Evolutionary conservation across 1,140 invertebrate genomes (phyloP).

Genomic region (Aphelinus atriplicis): DNA sequence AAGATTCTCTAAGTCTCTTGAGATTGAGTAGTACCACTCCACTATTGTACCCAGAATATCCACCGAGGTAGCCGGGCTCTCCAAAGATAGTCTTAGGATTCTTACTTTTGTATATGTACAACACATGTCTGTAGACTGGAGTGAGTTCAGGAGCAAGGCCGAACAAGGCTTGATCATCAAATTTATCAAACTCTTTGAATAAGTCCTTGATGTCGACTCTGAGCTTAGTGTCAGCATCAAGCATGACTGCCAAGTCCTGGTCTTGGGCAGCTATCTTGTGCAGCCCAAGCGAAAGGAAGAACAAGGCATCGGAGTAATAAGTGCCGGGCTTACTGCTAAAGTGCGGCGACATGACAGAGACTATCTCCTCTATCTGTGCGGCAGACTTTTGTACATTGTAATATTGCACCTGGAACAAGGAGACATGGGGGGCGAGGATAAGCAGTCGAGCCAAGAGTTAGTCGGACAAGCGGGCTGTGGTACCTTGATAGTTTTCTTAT

Average conservation of each 20-base stretch:
- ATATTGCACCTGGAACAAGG: constrained; percentile 63
- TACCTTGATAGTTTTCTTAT: constrained; percentile 61
- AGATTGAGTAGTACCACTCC: constrained; percentile 82
- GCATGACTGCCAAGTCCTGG: constrained; percentile 74
- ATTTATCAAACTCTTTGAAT: constrained; percentile 76
- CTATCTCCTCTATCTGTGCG: constrained; percentile 71
- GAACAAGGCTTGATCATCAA: constrained; percentile 71
- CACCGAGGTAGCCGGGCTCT: constrained; percentile 66
- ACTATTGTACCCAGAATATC: constrained; percentile 84
- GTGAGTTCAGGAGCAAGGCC: constrained; percentile 82
- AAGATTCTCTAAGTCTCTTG: constrained; percentile 74
- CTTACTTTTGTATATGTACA: constrained; percentile 75
- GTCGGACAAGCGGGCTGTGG: too few species aligned
- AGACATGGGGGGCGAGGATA: neutral
- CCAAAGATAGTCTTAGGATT: constrained; percentile 73
- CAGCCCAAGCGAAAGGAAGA: constrained; percentile 82
- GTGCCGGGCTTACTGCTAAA: constrained; percentile 82
- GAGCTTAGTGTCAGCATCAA: constrained; percentile 86
- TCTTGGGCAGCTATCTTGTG: constrained; percentile 74
- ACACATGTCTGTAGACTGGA: constrained; percentile 83
- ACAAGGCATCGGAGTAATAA: constrained; percentile 85
- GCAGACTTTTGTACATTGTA: constrained; percentile 75
- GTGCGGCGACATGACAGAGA: constrained; percentile 76
- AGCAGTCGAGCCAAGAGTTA: neutral
- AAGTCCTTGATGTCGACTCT: constrained; percentile 75